Evolutionary conservation across 2,797 vertebrate species (phyloP).

Genomic region (Poeciliopsis turneri): DNA sequence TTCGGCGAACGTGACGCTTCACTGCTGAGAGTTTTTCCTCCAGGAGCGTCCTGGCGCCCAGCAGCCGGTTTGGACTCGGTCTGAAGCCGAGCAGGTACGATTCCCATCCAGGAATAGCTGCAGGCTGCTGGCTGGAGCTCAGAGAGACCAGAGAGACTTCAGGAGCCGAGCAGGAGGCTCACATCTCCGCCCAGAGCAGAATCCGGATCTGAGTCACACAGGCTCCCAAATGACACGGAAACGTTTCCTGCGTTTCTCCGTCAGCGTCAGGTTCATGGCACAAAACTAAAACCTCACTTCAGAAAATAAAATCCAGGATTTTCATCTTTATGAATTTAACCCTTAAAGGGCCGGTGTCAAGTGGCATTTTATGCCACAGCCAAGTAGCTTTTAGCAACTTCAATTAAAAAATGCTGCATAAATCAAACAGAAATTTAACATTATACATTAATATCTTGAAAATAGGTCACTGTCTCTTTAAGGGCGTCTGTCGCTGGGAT

Average conservation of each 20-base stretch:
- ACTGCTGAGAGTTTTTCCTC: background rate
- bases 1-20: background rate
- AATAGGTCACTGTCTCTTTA: too few relatives aligned
- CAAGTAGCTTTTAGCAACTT: too few relatives aligned
- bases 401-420: too few relatives aligned
- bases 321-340: background rate
- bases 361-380: too few relatives aligned
- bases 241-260: background rate
- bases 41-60: background rate
- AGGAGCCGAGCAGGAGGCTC: background rate
- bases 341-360: background rate
- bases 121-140: background rate
- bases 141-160: background rate
- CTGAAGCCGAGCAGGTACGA: background rate
- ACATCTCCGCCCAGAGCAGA: background rate
- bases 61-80: background rate
- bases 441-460: too few relatives aligned
- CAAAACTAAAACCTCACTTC: background rate
- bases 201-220: background rate
- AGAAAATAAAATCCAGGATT: background rate
- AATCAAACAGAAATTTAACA: too few relatives aligned
- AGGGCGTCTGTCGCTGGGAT: too few relatives aligned
- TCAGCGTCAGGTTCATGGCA: background rate
- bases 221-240: background rate
- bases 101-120: slow-evolving; percentile 7